A percentile compares a stretch with the other conserved stretches of the same genome.
Conservation (phyloP, 2,797 vertebrate species). For the Tauraco hartlaubi region DNA sequence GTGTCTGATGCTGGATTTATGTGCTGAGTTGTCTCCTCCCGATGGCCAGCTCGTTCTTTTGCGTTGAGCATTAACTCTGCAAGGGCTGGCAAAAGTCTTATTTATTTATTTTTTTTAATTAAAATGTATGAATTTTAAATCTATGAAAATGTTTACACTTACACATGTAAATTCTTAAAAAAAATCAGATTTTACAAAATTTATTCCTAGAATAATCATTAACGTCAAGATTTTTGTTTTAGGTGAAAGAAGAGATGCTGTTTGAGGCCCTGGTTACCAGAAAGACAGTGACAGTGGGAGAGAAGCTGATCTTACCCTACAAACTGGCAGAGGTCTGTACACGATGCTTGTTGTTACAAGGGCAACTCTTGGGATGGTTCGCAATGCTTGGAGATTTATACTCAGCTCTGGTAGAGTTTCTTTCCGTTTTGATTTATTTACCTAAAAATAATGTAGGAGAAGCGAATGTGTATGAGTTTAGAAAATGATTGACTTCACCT, state of each 20-base stretch:
- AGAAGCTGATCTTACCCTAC: conserved; percentile 96
- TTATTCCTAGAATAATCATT: neutral
- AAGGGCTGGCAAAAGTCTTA: neutral
- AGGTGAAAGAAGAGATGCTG: conserved; percentile 98
- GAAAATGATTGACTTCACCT: neutral
- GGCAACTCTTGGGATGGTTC: neutral
- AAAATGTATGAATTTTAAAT: neutral
- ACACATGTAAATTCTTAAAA: neutral
- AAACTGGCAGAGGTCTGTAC: conserved; percentile 91
- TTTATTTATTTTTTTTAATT: neutral
- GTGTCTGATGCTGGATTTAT: neutral
- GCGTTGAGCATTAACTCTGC: neutral
- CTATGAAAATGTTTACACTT: neutral
- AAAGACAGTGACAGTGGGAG: conserved; percentile 96
- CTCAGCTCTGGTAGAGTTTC: neutral
- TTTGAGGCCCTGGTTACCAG: conserved; percentile 96
- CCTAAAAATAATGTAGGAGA: neutral
- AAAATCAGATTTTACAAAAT: too few species aligned
- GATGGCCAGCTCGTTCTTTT: neutral
- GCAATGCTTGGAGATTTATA: neutral
- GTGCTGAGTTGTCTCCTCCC: neutral
- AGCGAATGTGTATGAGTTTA: neutral
- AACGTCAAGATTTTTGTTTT: neutral
- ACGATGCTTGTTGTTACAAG: neutral
- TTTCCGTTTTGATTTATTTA: neutral